A percentile compares a stretch with the other conserved stretches of the same genome.
Conservation (phyloP, 2,113 vertebrate species). For the Haemorhous mexicanus region DNA sequence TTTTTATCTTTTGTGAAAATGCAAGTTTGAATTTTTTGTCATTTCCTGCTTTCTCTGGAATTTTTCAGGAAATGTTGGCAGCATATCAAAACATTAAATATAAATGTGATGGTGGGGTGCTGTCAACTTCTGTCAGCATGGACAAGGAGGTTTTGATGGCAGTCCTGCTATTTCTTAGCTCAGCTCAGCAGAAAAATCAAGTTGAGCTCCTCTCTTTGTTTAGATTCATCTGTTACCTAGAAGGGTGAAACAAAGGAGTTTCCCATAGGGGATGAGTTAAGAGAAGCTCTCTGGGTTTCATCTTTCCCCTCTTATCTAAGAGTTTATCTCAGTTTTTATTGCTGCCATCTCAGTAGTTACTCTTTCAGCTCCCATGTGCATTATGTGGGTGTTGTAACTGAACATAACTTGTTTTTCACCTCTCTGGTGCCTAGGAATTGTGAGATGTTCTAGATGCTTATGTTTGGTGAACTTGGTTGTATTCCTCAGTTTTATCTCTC, state of each 20-base stretch:
- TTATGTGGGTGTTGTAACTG: neutral
- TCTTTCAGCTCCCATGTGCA: neutral
- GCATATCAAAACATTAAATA: neutral
- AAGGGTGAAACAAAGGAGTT: neutral
- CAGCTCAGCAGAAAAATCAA: neutral
- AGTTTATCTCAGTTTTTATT: neutral
- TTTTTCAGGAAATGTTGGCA: neutral
- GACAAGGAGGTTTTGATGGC: neutral
- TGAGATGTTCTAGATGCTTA: neutral
- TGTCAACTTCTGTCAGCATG: rapidly evolving
- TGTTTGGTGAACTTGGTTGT: neutral
- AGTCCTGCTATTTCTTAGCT: neutral
- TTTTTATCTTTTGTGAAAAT: neutral
- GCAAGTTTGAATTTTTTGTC: neutral
- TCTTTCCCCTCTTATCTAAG: neutral
- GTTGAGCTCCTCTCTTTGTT: neutral
- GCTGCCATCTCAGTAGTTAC: neutral
- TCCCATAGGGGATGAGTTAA: neutral
- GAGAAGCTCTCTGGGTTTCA: neutral
- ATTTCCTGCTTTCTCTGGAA: neutral
- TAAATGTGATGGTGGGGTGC: neutral
- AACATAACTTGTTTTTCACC: neutral
- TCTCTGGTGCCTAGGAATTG: neutral
- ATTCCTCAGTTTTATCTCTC: neutral
- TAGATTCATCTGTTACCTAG: neutral